These are phyloP conservation scores for Drosophila kanapiae DNA, from an alignment of 1,140 invertebrate genomes.

Conservation along the genomic window DNA sequence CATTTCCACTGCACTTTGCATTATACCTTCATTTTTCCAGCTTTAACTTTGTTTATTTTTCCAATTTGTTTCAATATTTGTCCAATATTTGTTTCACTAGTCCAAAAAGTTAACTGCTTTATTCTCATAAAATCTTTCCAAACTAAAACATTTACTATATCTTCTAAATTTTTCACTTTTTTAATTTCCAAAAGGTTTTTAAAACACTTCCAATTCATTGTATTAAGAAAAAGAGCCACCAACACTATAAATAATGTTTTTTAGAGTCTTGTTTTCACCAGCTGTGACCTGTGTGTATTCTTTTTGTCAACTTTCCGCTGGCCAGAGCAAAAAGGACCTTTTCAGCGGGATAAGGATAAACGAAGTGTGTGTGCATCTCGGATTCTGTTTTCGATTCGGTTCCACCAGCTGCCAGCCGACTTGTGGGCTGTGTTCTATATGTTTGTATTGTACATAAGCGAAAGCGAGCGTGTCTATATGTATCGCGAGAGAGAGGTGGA, in stretches of 20 bases:
- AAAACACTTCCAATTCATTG: background rate
- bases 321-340: conserved; percentile 9
- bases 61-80: no score
- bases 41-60: background rate
- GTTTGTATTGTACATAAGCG: conserved; percentile 1
- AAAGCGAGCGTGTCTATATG: conserved; percentile 9
- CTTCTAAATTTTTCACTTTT: background rate
- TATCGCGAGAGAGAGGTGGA: background rate
- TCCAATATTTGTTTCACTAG: no score
- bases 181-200: background rate
- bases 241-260: background rate
- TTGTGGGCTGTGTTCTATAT: conserved; percentile 22
- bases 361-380: conserved; percentile 34
- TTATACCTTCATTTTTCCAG: background rate
- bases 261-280: background rate
- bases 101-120: background rate
- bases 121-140: background rate
- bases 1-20: no score
- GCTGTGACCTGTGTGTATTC: conserved; percentile 3
- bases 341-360: background rate
- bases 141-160: no score
- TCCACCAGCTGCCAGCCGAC: conserved; percentile 53
- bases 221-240: background rate
- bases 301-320: background rate
- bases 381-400: conserved; percentile 19